Conservation (phyloP, 2,797 vertebrate genomes). For the Typhlichthys eigenmanni region DNA sequence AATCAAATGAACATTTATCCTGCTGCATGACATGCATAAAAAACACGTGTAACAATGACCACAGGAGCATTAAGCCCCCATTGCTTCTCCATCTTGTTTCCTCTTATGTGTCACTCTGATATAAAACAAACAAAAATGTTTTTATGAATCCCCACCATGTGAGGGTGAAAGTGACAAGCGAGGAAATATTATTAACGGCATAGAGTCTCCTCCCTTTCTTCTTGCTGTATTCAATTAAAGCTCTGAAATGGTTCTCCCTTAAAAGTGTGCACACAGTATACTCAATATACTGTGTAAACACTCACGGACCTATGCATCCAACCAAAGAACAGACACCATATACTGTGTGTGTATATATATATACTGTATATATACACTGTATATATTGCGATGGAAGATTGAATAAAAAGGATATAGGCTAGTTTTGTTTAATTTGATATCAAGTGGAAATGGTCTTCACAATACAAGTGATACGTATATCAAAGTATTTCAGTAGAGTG, state of each 20-base stretch:
- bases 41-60: slow-evolving; percentile 55
- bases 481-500: too few relatives aligned
- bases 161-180: slow-evolving; percentile 28
- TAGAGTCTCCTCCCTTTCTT: slow-evolving; percentile 37
- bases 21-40: slow-evolving; percentile 33
- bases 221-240: slow-evolving; percentile 51
- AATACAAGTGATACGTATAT: too few relatives aligned
- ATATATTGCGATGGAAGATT: too few relatives aligned
- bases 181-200: slow-evolving; percentile 56
- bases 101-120: slow-evolving; percentile 32
- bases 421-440: too few relatives aligned
- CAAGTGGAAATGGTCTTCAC: too few relatives aligned
- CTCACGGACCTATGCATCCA: background rate
- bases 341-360: too few relatives aligned
- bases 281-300: background rate
- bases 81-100: too few relatives aligned
- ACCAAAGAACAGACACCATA: too few relatives aligned
- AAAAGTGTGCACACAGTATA: background rate
- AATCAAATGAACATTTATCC: slow-evolving; percentile 46
- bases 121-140: slow-evolving; percentile 49
- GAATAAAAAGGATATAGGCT: too few relatives aligned
- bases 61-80: slow-evolving; percentile 26
- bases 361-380: too few relatives aligned
- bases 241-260: slow-evolving; percentile 25
- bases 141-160: slow-evolving; percentile 57